Percentiles rank a stretch among this genome's conserved stretches.
Conservation (phyloP, 1,140 invertebrate genomes). For the Hypothenemus hampei region DNA sequence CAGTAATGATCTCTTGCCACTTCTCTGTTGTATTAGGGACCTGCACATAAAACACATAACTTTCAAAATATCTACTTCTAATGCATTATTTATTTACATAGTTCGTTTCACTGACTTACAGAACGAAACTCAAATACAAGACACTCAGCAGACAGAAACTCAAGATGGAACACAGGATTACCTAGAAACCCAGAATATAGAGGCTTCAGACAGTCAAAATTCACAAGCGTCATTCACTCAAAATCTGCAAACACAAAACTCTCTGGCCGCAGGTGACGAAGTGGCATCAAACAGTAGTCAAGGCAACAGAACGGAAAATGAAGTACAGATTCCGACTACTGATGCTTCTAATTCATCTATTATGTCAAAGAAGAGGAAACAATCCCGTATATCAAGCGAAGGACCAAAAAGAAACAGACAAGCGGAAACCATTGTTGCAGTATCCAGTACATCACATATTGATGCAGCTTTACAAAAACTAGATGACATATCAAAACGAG, state of each 20-base stretch:
- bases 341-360: background rate
- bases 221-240: too few species aligned
- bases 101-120: background rate
- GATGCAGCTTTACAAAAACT: constrained; percentile 15
- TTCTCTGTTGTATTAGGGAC: background rate
- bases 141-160: background rate
- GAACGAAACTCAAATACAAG: background rate
- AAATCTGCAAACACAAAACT: too few species aligned
- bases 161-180: background rate
- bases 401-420: background rate
- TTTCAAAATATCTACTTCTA: background rate
- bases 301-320: background rate
- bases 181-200: background rate
- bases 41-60: background rate
- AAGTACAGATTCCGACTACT: background rate
- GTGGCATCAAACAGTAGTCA: too few species aligned
- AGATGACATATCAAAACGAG: constrained; percentile 19
- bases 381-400: background rate
- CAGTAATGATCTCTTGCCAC: constrained; percentile 31
- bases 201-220: background rate
- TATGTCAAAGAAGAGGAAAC: background rate
- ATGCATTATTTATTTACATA: background rate
- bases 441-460: constrained; percentile 1
- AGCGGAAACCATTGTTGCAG: too few species aligned
- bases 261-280: too few species aligned